Conservation (phyloP, 2,888 invertebrate species). For the Cephonodes hylas region DNA sequence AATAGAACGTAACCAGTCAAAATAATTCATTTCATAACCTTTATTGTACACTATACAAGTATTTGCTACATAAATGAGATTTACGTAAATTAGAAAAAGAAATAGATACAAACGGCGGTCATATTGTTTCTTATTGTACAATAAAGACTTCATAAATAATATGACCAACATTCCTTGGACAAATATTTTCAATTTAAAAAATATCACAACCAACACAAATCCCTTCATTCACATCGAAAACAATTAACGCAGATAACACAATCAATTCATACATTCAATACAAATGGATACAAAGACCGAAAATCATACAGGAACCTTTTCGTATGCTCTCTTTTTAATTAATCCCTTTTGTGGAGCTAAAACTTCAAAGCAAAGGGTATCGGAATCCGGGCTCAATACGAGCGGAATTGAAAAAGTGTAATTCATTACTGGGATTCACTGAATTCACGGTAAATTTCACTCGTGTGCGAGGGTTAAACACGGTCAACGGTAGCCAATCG, state of each 20-base stretch:
- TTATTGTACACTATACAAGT: no score
- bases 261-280: neutral
- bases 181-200: no score
- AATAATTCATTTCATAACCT: no score
- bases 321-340: conserved; percentile 52
- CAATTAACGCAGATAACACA: neutral
- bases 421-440: conserved; percentile 26
- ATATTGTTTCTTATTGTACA: no score
- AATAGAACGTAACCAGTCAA: no score
- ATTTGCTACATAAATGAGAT: no score
- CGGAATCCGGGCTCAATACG: conserved; percentile 33
- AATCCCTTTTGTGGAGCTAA: conserved; percentile 51
- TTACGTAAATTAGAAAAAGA: no score
- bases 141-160: no score
- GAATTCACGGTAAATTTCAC: conserved; percentile 25
- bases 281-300: conserved; percentile 25
- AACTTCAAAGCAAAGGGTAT: conserved; percentile 53
- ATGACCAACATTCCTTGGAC: no score
- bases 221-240: neutral
- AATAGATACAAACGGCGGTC: no score
- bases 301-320: conserved; percentile 46
- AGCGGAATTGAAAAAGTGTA: conserved; percentile 36
- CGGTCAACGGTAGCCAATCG: no score
- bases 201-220: neutral
- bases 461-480: no score